Conservation (phyloP, 2,888 invertebrate genomes). For the Apamea epomidion region DNA sequence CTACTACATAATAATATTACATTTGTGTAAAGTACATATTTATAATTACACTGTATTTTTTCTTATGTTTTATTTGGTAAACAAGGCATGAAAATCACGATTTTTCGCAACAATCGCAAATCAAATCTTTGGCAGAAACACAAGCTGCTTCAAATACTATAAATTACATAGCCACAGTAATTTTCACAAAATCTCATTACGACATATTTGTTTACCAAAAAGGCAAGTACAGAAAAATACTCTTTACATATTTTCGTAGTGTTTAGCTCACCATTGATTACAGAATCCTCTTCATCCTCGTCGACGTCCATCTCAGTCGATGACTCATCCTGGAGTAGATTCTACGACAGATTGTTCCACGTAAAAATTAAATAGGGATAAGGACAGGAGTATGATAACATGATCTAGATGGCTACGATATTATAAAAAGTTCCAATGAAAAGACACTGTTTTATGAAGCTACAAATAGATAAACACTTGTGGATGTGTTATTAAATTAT, state of each 20-base stretch:
- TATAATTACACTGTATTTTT: background rate
- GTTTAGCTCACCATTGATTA: conserved; percentile 81
- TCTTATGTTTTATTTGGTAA: background rate
- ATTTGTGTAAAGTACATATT: background rate
- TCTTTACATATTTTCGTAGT: background rate
- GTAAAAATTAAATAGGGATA: background rate
- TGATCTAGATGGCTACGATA: conserved; percentile 37
- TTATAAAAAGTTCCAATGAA: background rate
- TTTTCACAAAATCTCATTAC: background rate
- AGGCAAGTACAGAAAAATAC: background rate
- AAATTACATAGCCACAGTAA: background rate
- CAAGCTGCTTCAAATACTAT: background rate
- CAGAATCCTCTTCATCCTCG: conserved; percentile 82
- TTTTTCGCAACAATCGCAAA: background rate
- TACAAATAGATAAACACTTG: background rate
- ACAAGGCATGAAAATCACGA: background rate
- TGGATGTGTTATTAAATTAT: background rate
- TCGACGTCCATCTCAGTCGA: conserved; percentile 84
- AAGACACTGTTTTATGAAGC: background rate
- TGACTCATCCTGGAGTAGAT: conserved; percentile 76
- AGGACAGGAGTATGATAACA: background rate
- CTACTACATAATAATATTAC: background rate
- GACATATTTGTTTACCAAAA: background rate
- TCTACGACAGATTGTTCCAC: conserved; percentile 61
- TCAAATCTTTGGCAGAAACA: background rate